These are phyloP conservation scores for Butastur rufipennis DNA, from an alignment of 2,113 vertebrate species.

Conservation along the genomic window DNA sequence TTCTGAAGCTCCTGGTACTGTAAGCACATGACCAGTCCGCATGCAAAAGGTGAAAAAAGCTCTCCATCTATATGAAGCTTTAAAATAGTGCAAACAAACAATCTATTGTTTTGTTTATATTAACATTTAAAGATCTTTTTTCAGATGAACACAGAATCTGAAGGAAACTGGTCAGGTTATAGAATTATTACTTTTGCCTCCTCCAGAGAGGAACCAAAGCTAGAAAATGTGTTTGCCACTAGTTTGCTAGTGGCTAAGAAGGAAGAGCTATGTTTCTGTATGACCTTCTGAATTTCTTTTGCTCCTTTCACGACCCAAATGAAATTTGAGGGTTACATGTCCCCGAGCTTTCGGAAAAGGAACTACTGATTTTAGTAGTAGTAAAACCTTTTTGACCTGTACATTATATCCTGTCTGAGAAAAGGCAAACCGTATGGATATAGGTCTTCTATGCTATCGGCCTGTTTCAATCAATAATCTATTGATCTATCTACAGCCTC, in stretches of 20 bases:
- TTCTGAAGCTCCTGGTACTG: background rate
- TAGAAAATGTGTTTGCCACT: background rate
- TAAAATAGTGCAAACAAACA: background rate
- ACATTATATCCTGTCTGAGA: background rate
- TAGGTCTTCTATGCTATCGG: background rate
- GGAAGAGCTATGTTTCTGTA: background rate
- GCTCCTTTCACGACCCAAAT: background rate
- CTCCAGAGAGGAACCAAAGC: background rate
- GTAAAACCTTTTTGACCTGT: slow-evolving; percentile 30
- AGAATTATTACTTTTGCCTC: background rate
- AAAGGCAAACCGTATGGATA: background rate
- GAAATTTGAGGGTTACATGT: background rate
- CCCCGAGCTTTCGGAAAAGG: slow-evolving; percentile 7
- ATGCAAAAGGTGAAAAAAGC: background rate
- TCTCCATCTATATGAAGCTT: background rate
- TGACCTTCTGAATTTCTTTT: background rate
- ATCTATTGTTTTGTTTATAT: background rate
- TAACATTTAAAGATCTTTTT: background rate
- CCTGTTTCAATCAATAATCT: background rate
- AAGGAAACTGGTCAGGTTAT: background rate
- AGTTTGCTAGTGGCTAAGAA: background rate
- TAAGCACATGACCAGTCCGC: background rate
- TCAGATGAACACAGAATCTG: background rate
- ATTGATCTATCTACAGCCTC: background rate
- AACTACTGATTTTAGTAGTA: slow-evolving; percentile 24